phyloP scores from a whole-genome alignment of 1,140 invertebrate genomes.

The Pristionchus pacificus region DNA sequence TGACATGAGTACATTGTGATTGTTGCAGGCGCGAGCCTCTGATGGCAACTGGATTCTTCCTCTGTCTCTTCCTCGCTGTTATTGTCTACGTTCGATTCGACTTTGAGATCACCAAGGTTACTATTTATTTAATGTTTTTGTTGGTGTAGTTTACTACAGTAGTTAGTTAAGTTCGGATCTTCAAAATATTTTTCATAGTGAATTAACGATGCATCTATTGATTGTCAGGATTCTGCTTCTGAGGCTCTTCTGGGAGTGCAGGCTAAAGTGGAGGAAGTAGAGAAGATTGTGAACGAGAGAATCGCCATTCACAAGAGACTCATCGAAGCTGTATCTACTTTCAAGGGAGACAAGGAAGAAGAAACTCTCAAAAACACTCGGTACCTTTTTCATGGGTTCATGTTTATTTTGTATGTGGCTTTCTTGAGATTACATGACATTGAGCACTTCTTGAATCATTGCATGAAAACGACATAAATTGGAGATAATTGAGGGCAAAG shows the following conservation, averaged over 20 bases:
- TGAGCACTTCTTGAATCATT: too few species aligned
- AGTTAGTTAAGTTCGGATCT: too few species aligned
- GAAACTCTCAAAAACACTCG: too few species aligned
- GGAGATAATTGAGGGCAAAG: not conserved
- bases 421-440: too few species aligned
- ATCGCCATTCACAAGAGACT: not conserved
- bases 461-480: too few species aligned
- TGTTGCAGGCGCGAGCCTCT: constrained; percentile 75
- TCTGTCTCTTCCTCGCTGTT: constrained; percentile 81
- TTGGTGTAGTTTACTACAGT: constrained; percentile 4
- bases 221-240: not conserved
- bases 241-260: not conserved
- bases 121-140: constrained; percentile 68
- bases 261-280: not conserved
- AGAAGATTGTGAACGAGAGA: not conserved
- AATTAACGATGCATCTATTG: too few species aligned
- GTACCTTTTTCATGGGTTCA: too few species aligned
- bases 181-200: too few species aligned
- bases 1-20: constrained; percentile 71
- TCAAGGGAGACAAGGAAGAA: not conserved
- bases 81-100: constrained; percentile 91
- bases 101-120: constrained; percentile 65
- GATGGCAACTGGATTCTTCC: constrained; percentile 79
- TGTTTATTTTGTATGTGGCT: too few species aligned
- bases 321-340: not conserved